Conservation (phyloP, 2,113 vertebrate species). For the Rhabdomys dilectus region DNA sequence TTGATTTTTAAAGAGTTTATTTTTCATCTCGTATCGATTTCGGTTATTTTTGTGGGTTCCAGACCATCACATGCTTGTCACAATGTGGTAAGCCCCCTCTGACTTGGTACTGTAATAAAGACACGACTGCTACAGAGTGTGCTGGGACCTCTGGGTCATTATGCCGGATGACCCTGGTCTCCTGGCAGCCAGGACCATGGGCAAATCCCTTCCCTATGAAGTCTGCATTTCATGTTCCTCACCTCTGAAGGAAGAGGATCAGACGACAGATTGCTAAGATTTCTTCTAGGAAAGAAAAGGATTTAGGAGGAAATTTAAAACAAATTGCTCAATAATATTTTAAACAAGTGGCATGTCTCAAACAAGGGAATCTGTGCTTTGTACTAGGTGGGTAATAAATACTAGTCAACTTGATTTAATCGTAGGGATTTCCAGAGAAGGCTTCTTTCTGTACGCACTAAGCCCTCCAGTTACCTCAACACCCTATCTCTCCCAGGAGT, state of each 20-base stretch:
- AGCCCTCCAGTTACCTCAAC: background rate
- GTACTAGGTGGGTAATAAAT: background rate
- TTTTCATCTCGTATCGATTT: conserved; percentile 20
- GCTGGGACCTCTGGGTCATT: background rate
- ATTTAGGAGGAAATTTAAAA: conserved; percentile 25
- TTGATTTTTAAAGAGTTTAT: conserved; percentile 8
- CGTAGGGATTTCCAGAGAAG: background rate
- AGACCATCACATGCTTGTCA: background rate
- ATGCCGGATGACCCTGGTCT: background rate
- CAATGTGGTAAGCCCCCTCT: background rate
- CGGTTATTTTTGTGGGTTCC: conserved; percentile 9
- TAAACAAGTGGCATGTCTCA: background rate
- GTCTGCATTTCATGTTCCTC: background rate
- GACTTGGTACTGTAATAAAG: background rate
- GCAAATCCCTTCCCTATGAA: background rate
- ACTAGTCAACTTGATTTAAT: background rate
- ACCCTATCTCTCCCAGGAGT: background rate
- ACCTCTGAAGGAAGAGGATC: background rate
- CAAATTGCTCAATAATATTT: conserved; percentile 5
- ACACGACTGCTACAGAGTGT: background rate
- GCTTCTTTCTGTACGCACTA: background rate
- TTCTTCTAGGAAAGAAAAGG: background rate
- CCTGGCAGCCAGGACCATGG: background rate
- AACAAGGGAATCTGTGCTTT: background rate
- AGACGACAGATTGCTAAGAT: background rate